These are phyloP conservation scores for Solenopsis fugax DNA, from an alignment of 1,140 invertebrate species.

Conservation along the genomic window DNA sequence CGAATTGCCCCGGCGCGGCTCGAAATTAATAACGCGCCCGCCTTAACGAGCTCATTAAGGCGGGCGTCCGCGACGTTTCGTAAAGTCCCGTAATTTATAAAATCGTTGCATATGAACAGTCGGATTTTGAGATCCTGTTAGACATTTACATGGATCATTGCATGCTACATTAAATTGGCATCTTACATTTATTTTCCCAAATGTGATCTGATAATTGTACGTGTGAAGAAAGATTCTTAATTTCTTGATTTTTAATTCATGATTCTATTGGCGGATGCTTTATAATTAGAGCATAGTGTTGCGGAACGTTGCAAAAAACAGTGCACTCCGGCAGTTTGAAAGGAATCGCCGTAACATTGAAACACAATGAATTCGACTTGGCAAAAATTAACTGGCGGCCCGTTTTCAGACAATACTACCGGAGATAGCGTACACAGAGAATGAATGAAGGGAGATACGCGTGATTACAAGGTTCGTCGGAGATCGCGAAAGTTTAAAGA, in stretches of 20 bases:
- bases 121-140: not conserved
- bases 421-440: not conserved
- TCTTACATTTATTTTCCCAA: not conserved
- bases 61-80: slow-evolving; percentile 57
- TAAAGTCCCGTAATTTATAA: slow-evolving; percentile 5
- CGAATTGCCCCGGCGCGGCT: slow-evolving; percentile 63
- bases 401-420: slow-evolving; percentile 17
- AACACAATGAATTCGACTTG: slow-evolving; percentile 13
- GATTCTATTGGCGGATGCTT: not conserved
- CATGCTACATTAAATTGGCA: not conserved
- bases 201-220: not conserved
- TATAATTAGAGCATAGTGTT: not conserved
- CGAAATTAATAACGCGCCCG: slow-evolving; percentile 70
- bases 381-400: slow-evolving; percentile 21
- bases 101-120: not conserved
- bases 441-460: slow-evolving; percentile 4
- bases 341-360: not conserved
- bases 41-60: slow-evolving; percentile 74
- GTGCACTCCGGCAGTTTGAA: not conserved
- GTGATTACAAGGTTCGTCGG: slow-evolving; percentile 38
- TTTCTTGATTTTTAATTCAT: too few relatives aligned
- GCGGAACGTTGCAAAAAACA: not conserved
- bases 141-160: too few relatives aligned
- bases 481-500: slow-evolving; percentile 55
- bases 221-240: not conserved